These are phyloP conservation scores for Ceratosolen solmsi DNA, from an alignment of 1,140 invertebrate species.

Conservation along the genomic window DNA sequence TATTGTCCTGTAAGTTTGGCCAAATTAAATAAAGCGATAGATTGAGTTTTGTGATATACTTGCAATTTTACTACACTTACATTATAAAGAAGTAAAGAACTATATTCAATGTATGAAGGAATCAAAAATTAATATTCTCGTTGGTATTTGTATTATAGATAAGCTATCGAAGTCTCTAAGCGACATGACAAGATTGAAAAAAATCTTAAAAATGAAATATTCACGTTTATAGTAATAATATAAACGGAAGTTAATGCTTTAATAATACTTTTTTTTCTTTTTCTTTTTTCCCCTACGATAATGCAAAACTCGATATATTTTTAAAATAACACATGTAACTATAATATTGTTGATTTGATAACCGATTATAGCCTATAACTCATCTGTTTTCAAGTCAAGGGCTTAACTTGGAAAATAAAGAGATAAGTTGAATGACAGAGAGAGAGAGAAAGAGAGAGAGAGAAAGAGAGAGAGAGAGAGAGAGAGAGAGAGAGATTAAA, in stretches of 20 bases:
- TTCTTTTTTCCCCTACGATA: neutral
- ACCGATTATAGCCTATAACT: slow-evolving; percentile 15
- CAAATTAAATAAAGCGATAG: neutral
- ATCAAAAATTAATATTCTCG: neutral
- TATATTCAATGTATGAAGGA: neutral
- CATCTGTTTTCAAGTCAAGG: slow-evolving; percentile 24
- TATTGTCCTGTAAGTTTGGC: neutral
- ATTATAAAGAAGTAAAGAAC: too few species aligned
- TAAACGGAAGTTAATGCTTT: neutral
- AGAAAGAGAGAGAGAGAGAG: too few species aligned
- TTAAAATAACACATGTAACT: neutral
- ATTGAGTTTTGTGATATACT: too few species aligned
- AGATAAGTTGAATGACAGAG: too few species aligned
- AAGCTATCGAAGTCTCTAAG: neutral
- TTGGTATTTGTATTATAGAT: neutral
- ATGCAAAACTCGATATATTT: neutral
- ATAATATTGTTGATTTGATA: slow-evolving; percentile 7
- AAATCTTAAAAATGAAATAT: neutral
- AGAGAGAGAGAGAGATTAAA: neutral
- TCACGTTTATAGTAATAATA: slow-evolving; percentile 5
- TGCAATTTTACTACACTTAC: too few species aligned
- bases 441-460: too few species aligned
- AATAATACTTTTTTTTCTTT: neutral
- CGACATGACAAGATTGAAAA: neutral
- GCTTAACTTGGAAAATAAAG: slow-evolving; percentile 3